Conservation (phyloP, 2,797 vertebrate species). For the Anguilla anguilla region DNA sequence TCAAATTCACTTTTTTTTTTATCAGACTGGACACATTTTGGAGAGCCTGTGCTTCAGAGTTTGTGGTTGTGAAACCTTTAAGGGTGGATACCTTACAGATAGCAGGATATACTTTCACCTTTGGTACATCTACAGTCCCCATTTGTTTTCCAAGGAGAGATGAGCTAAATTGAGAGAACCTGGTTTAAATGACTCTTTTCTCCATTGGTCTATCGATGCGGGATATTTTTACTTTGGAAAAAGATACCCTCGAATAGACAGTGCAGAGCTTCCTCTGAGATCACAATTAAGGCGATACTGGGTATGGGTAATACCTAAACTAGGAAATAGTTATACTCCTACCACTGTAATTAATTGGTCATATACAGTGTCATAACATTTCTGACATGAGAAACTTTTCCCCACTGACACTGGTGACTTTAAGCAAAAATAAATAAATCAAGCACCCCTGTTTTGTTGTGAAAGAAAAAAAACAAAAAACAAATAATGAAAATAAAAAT, state of each 20-base stretch:
- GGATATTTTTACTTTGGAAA: not conserved
- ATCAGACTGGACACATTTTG: not conserved
- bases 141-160: not conserved
- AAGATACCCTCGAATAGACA: not conserved
- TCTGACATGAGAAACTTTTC: not conserved
- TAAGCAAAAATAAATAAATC: not conserved
- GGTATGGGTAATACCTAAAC: not conserved
- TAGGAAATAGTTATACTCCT: not conserved
- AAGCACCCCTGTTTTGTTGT: not conserved
- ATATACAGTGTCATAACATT: not conserved
- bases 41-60: not conserved
- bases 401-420: not conserved
- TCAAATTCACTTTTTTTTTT: not conserved
- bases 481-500: not conserved
- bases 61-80: not conserved
- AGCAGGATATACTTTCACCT: not conserved
- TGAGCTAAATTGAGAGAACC: not conserved
- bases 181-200: not conserved
- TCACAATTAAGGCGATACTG: not conserved
- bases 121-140: not conserved
- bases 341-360: not conserved
- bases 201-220: not conserved
- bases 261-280: not conserved
- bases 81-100: not conserved
- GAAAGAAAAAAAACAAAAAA: not conserved